These are phyloP conservation scores for Microcebus griseorufus DNA, from an alignment of 2,113 vertebrate genomes.

Conservation along the genomic window DNA sequence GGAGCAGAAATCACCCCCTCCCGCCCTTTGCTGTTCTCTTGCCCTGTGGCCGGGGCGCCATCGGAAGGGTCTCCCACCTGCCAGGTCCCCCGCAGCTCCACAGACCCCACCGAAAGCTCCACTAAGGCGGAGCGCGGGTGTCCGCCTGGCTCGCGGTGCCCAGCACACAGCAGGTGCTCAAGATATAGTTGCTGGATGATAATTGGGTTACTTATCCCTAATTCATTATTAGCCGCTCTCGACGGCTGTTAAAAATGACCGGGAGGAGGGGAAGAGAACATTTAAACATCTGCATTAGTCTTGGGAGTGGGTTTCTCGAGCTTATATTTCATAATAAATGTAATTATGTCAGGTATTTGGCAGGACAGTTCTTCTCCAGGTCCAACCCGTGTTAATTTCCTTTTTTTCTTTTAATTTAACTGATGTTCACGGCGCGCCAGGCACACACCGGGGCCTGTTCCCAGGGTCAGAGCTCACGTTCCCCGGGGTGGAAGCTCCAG, in stretches of 20 bases:
- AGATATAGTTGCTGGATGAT: fast-evolving
- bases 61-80: background rate
- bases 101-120: fast-evolving
- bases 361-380: background rate
- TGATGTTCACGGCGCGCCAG: fast-evolving
- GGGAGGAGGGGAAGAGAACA: background rate
- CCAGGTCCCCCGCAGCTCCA: background rate
- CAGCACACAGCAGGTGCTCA: background rate
- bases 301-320: background rate
- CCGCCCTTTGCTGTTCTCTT: fast-evolving
- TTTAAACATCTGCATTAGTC: background rate
- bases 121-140: fast-evolving
- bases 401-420: background rate
- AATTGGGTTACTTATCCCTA: background rate
- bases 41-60: too few species aligned
- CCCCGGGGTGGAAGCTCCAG: fast-evolving
- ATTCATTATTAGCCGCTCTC: background rate
- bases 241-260: background rate
- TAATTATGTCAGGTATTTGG: background rate
- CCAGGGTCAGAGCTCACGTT: background rate
- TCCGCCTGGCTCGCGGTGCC: background rate
- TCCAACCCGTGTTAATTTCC: background rate
- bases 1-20: background rate
- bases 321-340: background rate
- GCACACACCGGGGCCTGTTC: fast-evolving